phyloP scores from a whole-genome alignment of 2,113 vertebrate genomes.

The Scortum barcoo region DNA sequence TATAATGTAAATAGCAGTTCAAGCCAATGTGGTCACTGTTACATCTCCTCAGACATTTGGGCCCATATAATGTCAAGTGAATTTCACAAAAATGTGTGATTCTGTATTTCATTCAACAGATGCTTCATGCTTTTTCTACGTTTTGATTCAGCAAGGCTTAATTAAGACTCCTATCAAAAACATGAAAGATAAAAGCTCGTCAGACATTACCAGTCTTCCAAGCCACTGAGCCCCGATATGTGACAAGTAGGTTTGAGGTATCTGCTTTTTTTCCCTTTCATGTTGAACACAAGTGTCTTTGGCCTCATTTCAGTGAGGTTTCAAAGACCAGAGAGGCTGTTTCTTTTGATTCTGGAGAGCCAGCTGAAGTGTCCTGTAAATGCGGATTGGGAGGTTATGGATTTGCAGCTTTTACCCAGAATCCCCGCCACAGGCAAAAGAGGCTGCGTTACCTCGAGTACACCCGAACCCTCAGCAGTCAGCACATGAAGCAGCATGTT shows the following conservation, averaged over 20 bases:
- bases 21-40: neutral
- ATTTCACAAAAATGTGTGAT: neutral
- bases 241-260: no score
- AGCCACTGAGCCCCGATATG: no score
- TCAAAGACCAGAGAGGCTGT: constrained; percentile 30
- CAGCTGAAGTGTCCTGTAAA: constrained; percentile 30
- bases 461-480: no score
- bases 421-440: constrained; percentile 12
- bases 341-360: constrained; percentile 32
- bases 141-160: neutral
- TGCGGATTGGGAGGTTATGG: neutral
- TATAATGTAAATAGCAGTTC: neutral
- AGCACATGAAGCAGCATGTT: neutral
- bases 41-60: neutral
- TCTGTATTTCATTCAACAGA: neutral
- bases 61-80: no score
- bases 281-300: constrained; percentile 3
- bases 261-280: no score
- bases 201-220: neutral
- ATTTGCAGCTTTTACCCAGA: constrained; percentile 8
- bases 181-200: neutral
- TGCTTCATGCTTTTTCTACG: neutral
- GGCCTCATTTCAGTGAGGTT: constrained; percentile 34
- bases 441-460: neutral
- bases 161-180: neutral